Evolutionary conservation across 2,888 invertebrate genomes (phyloP).

Genomic region (Andricus quercusramuli): DNA sequence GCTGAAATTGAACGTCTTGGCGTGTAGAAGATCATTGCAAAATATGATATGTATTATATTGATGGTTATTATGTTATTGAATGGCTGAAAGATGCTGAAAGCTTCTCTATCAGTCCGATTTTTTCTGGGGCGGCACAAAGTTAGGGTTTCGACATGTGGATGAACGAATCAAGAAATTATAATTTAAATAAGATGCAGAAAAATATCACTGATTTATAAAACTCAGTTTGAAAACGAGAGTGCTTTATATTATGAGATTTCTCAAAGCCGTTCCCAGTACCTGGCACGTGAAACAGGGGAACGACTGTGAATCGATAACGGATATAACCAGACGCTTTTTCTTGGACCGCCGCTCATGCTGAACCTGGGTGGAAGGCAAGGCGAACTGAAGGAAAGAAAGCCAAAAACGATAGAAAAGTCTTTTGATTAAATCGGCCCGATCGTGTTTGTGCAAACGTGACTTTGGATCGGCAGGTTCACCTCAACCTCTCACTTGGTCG

Average conservation of each 20-base stretch:
- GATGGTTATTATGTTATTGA: too few relatives aligned
- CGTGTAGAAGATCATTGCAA: too few relatives aligned
- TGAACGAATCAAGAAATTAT: too few relatives aligned
- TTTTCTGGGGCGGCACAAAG: too few relatives aligned
- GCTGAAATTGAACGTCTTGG: too few relatives aligned
- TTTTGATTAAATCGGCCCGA: slow-evolving; percentile 69
- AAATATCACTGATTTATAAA: neutral
- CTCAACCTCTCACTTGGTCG: slow-evolving; percentile 56
- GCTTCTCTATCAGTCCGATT: too few relatives aligned
- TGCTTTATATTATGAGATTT: neutral
- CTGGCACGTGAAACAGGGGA: slow-evolving; percentile 32
- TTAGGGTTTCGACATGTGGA: too few relatives aligned
- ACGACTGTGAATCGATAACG: slow-evolving; percentile 39
- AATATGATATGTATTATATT: too few relatives aligned
- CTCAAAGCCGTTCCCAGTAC: neutral
- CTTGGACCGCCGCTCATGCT: slow-evolving; percentile 4
- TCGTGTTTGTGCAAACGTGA: slow-evolving; percentile 74
- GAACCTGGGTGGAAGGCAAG: slow-evolving; percentile 25
- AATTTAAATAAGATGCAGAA: neutral
- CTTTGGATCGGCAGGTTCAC: slow-evolving; percentile 64
- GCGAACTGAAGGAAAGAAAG: slow-evolving; percentile 31
- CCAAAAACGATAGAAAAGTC: slow-evolving; percentile 26
- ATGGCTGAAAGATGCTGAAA: too few relatives aligned
- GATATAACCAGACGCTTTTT: slow-evolving; percentile 25
- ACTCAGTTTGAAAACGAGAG: neutral